phyloP scores from a whole-genome alignment of 2,888 invertebrate genomes.

The Melanophora roralis region DNA sequence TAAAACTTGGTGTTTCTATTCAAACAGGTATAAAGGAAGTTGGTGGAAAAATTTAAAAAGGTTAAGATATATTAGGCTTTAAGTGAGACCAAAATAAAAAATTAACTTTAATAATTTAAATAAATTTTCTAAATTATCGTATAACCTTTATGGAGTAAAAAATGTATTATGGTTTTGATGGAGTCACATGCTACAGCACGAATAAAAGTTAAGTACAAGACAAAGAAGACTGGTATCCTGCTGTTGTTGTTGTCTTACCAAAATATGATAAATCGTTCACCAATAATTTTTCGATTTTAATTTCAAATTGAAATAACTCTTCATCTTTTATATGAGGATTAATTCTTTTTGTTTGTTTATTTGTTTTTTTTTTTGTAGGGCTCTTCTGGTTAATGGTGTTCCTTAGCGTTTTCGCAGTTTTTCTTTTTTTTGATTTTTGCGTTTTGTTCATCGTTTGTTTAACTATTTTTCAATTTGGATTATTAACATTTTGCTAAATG shows the following conservation, averaged over 20 bases:
- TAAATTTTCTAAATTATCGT: neutral
- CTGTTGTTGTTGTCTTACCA: constrained; percentile 59
- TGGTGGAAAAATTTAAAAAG: too few relatives aligned
- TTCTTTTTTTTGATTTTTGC: constrained; percentile 3
- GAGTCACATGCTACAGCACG: constrained; percentile 12
- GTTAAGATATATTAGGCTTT: too few relatives aligned
- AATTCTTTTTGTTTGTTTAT: constrained; percentile 4
- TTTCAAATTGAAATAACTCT: constrained; percentile 53
- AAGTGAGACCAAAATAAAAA: too few relatives aligned
- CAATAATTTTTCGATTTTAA: constrained; percentile 50
- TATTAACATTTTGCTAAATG: constrained; percentile 70
- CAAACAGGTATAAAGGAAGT: too few relatives aligned
- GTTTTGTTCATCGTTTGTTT: constrained; percentile 69
- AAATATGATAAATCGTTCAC: constrained; percentile 60
- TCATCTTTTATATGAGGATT: constrained; percentile 35
- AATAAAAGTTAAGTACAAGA: constrained; percentile 45
- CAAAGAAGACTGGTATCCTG: constrained; percentile 33
- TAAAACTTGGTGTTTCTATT: too few relatives aligned
- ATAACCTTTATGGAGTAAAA: constrained; percentile 6
- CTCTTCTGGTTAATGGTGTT: neutral
- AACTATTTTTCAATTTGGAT: constrained; percentile 62
- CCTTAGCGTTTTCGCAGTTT: neutral
- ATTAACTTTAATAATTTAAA: too few relatives aligned
- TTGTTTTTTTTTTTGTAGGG: neutral
- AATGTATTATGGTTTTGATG: constrained; percentile 3